These are phyloP conservation scores for Perca flavescens DNA, from an alignment of 2,113 vertebrate genomes.

Conservation along the genomic window DNA sequence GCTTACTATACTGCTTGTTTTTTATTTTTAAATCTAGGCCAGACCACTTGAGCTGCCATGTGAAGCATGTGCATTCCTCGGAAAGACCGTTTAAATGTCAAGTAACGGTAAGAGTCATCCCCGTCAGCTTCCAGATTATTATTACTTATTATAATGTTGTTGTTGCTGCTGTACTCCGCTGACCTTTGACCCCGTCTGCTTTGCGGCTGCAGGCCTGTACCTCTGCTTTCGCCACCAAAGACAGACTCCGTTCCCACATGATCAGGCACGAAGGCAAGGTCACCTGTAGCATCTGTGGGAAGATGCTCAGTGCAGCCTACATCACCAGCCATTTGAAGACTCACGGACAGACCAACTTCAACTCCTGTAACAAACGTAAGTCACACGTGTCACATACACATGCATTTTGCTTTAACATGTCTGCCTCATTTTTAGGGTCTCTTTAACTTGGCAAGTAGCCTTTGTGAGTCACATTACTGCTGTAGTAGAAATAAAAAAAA, in stretches of 20 bases:
- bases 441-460: background rate
- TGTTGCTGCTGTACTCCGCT: constrained; percentile 11
- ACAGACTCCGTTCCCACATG: constrained; percentile 99
- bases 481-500: background rate
- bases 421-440: background rate
- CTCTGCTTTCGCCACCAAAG: constrained; percentile 99
- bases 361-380: constrained; percentile 96
- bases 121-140: background rate
- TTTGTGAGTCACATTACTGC: background rate
- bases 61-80: constrained; percentile 99
- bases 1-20: background rate
- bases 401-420: background rate
- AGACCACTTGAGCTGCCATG: constrained; percentile 99
- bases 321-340: constrained; percentile 99
- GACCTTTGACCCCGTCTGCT: constrained; percentile 32
- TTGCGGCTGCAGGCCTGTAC: constrained; percentile 90
- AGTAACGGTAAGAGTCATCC: constrained; percentile 89
- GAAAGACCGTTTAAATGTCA: constrained; percentile 99
- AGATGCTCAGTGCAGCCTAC: constrained; percentile 98
- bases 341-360: constrained; percentile 97
- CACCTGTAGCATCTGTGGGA: constrained; percentile 99
- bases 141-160: background rate
- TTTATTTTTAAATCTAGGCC: constrained; percentile 86
- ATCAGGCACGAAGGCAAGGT: constrained; percentile 99
- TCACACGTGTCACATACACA: constrained; percentile 12